These are phyloP conservation scores for Podarcis lilfordi DNA, from an alignment of 2,797 vertebrate species.

Conservation along the genomic window DNA sequence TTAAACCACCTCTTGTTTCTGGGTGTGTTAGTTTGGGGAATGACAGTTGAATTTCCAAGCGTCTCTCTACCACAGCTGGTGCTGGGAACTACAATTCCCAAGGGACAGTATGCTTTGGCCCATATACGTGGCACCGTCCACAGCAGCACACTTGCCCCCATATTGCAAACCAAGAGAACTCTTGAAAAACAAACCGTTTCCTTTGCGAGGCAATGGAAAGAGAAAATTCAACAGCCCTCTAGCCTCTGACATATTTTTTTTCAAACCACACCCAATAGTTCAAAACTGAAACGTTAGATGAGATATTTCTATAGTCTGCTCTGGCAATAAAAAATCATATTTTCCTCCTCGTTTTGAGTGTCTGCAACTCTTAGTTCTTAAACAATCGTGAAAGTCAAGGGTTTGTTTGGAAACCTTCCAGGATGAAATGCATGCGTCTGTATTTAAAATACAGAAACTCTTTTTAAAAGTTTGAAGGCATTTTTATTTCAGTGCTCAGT, in stretches of 20 bases:
- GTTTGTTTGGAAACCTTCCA: constrained; percentile 73
- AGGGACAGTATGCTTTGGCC: neutral
- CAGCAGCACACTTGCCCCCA: neutral
- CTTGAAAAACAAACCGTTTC: neutral
- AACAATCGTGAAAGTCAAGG: constrained; percentile 61
- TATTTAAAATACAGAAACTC: constrained; percentile 75
- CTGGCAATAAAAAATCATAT: constrained; percentile 66
- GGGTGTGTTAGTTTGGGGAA: neutral
- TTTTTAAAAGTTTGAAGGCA: constrained; percentile 64
- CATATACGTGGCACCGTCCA: neutral
- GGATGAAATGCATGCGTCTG: constrained; percentile 70
- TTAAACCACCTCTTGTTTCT: neutral
- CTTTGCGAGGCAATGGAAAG: constrained; percentile 16
- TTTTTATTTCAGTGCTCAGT: constrained; percentile 75
- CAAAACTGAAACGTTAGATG: constrained; percentile 66
- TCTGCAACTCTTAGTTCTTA: constrained; percentile 60
- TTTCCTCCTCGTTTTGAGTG: constrained; percentile 60
- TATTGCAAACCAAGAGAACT: neutral
- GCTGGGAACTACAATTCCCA: neutral
- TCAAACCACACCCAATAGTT: constrained; percentile 47
- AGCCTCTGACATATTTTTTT: constrained; percentile 18
- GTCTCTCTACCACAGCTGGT: neutral
- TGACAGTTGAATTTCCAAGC: neutral
- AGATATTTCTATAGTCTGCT: constrained; percentile 60
- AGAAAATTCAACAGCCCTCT: constrained; percentile 51